phyloP scores from a whole-genome alignment of 1,140 invertebrate species.

The Orussus abietinus region DNA sequence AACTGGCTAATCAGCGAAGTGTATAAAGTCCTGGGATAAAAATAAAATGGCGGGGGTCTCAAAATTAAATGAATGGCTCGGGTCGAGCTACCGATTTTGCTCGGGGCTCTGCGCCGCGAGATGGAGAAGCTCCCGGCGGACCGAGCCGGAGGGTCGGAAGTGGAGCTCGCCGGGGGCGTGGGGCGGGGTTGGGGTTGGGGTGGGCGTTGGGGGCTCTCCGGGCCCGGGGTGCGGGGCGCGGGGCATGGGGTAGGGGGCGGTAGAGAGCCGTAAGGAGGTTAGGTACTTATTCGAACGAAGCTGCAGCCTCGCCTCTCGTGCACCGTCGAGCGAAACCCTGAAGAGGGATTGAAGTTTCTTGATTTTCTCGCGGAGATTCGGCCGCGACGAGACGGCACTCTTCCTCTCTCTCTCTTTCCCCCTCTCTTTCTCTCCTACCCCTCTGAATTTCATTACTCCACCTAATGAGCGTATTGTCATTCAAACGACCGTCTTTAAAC shows the following conservation, averaged over 20 bases:
- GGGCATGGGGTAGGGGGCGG: conserved; percentile 18
- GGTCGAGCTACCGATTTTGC: no score
- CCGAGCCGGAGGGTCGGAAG: neutral
- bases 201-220: no score
- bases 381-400: no score
- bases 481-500: conserved; percentile 19
- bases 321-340: conserved; percentile 15
- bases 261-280: no score
- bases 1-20: conserved; percentile 42
- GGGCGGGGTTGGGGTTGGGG: conserved; percentile 11
- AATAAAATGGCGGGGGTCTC: conserved; percentile 31
- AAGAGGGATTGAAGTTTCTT: conserved; percentile 29
- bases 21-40: conserved; percentile 36
- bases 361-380: conserved; percentile 13
- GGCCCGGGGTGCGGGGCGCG: neutral
- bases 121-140: no score
- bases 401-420: no score
- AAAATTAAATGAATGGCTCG: conserved; percentile 42
- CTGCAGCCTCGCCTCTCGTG: conserved; percentile 2
- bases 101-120: conserved; percentile 12
- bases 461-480: conserved; percentile 28
- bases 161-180: neutral
- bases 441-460: conserved; percentile 3
- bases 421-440: conserved; percentile 4
- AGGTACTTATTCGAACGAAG: conserved; percentile 41